Evolutionary conservation across 2,888 invertebrate species (phyloP), one percentile per base, ranked within the genome.

Genomic region (Synanthedon formicaeformis): DNA sequence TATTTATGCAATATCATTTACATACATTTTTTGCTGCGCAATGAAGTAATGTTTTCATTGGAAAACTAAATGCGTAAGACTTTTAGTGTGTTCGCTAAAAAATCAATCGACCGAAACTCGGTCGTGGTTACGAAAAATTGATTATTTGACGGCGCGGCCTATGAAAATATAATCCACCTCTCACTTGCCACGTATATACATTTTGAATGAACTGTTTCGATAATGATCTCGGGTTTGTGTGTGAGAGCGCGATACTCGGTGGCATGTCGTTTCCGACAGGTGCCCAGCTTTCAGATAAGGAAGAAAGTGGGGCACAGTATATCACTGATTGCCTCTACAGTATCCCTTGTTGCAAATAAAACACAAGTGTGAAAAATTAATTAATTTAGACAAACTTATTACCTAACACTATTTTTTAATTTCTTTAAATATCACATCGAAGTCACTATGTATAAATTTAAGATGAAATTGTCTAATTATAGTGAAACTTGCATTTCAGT

Each of bases 261-360:
- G 60, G 55, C 59, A 59, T 55, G 57, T 53, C 60, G 45, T 13
- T 58, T 58, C 56, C 56, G 64, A 67, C 72, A 69, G 70, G 71
- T 72, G 69, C 58, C 55, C 55, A 53, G 52, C 50, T 41, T 55
- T 55, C 40, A 41, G 51, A 51, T 53, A 51, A 52, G 50, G 13
- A 57, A 41, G 54, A 56, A 55, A 56, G 54, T 55, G 40, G 49
- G 51, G n/a, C 52, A 48, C 54, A 52, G 50, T 53, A 45, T 48
- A 45, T 48, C 45, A 41, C 18, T 23, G 40, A 53, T 45, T 50
- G 45, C 50, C 50, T 54, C 50, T 53, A 53, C 48, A 53, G 41
- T 52, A 40, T 34, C 34, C 34, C 8, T 23, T 23, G 4, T 5
- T 10, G 34, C 34, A 34, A 34, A 34, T 5, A 34, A 10, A 34